These are phyloP conservation scores for Corella eumyota DNA, from an alignment of 23 tunicate genomes.

Conservation along the genomic window DNA sequence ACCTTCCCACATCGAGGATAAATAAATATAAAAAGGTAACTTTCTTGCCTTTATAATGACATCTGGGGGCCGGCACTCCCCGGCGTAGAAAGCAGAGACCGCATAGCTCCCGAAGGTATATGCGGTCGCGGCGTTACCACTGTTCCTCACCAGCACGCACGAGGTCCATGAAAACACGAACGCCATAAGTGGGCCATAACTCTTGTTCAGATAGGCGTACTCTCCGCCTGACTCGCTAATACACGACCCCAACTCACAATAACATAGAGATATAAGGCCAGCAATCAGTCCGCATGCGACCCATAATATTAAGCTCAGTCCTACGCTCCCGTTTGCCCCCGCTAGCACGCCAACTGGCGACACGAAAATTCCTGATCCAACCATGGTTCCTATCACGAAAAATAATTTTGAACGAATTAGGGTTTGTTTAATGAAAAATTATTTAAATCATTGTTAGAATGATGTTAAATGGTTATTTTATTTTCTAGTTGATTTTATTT, in stretches of 20 bases:
- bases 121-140: conserved; percentile 72
- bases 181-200: conserved; percentile 33
- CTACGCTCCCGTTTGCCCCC: conserved; percentile 61
- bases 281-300: conserved; percentile 62
- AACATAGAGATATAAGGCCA: conserved; percentile 45
- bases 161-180: conserved; percentile 65
- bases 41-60: conserved; percentile 20
- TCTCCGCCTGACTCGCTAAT: conserved; percentile 59
- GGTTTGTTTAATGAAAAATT: too few relatives aligned
- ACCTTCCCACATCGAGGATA: neutral
- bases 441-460: too few relatives aligned
- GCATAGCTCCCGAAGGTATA: conserved; percentile 54
- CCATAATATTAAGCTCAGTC: conserved; percentile 69
- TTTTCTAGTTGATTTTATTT: too few relatives aligned
- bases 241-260: conserved; percentile 51
- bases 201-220: conserved; percentile 41
- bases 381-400: conserved; percentile 68
- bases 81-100: conserved; percentile 41
- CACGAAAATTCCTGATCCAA: conserved; percentile 82
- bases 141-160: conserved; percentile 14
- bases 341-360: conserved; percentile 67
- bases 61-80: conserved; percentile 44
- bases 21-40: neutral
- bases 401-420: too few relatives aligned
- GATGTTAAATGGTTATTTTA: too few relatives aligned